Conservation (phyloP, 1,140 invertebrate genomes). For the Aricia agestis region DNA sequence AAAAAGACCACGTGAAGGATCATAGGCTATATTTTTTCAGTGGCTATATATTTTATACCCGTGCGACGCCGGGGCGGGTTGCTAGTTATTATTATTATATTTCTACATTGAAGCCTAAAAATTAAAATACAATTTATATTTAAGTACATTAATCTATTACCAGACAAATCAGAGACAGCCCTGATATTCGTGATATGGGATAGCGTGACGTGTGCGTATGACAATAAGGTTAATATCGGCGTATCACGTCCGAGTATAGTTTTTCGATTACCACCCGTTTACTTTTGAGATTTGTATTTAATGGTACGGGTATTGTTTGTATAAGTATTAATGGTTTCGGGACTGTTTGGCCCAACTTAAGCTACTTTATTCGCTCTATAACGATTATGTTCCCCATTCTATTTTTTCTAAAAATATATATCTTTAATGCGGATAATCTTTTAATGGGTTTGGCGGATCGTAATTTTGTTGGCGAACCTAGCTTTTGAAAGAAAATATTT, state of each 20-base stretch:
- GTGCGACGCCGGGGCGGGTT: too few relatives aligned
- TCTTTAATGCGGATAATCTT: neutral
- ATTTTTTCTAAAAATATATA: neutral
- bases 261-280: slow-evolving; percentile 41
- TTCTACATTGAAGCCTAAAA: too few relatives aligned
- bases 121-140: too few relatives aligned
- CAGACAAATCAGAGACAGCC: neutral
- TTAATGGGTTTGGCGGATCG: neutral
- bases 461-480: neutral
- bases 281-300: slow-evolving; percentile 41
- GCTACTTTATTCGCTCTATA: slow-evolving; percentile 17
- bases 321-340: slow-evolving; percentile 31
- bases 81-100: too few relatives aligned
- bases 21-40: too few relatives aligned
- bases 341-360: slow-evolving; percentile 25
- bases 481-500: neutral
- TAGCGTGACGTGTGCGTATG: neutral
- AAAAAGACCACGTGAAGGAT: too few relatives aligned
- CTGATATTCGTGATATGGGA: neutral
- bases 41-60: too few relatives aligned
- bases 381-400: neutral
- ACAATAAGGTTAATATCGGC: slow-evolving; percentile 23
- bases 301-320: slow-evolving; percentile 38
- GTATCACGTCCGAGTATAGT: slow-evolving; percentile 28
- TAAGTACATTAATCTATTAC: neutral